A percentile compares a stretch with the other conserved stretches of the same genome.
Conservation (phyloP, 2,888 invertebrate species). For the Drosophila tripunctata region DNA sequence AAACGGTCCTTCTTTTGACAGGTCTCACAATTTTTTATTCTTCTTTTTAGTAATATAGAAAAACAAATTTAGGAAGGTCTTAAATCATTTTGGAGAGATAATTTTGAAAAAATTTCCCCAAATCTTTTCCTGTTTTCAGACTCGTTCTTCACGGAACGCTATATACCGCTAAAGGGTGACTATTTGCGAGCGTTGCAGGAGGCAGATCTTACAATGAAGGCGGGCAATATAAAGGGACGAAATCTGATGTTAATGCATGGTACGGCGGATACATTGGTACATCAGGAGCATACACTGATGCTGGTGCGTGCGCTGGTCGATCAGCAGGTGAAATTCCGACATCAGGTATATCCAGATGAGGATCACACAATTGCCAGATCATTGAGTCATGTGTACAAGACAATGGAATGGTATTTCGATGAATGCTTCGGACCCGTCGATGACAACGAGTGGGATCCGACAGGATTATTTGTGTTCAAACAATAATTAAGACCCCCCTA, state of each 20-base stretch:
- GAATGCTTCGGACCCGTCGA: constrained; percentile 91
- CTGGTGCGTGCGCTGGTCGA: constrained; percentile 93
- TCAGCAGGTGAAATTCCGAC: constrained; percentile 92
- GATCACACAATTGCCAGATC: constrained; percentile 90
- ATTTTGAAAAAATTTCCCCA: not conserved
- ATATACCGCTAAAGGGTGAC: constrained; percentile 91
- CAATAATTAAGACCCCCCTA: constrained; percentile 82
- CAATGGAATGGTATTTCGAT: constrained; percentile 94
- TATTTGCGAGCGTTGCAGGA: constrained; percentile 90
- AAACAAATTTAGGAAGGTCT: no score
- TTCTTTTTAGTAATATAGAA: no score
- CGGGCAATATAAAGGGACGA: constrained; percentile 89
- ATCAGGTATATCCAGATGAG: constrained; percentile 95
- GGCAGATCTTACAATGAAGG: constrained; percentile 91
- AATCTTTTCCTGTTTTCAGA: constrained; percentile 85
- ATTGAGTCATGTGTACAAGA: constrained; percentile 91
- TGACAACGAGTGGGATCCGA: constrained; percentile 89
- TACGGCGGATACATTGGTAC: constrained; percentile 93
- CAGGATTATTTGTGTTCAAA: constrained; percentile 85
- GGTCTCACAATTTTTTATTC: no score
- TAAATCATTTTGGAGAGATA: no score
- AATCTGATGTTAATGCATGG: constrained; percentile 91
- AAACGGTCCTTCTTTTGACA: no score
- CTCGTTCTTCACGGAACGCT: constrained; percentile 95
- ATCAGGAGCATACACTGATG: constrained; percentile 94